phyloP scores from a whole-genome alignment of 2,113 vertebrate genomes.

The Benthochromis sp. region DNA sequence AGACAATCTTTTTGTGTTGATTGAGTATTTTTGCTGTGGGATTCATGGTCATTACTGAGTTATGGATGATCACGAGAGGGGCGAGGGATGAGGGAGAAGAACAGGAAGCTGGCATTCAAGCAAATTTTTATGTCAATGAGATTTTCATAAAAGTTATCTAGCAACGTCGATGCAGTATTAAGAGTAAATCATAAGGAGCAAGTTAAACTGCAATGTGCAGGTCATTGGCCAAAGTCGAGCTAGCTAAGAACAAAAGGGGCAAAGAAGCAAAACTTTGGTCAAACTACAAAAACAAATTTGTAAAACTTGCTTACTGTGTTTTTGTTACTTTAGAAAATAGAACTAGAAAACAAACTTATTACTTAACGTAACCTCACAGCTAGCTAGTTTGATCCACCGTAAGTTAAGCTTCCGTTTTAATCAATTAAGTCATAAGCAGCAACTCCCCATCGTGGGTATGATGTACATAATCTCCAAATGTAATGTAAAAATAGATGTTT shows the following conservation, averaged over 20 bases:
- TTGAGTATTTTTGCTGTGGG: neutral
- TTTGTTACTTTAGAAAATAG: neutral
- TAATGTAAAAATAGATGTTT: neutral
- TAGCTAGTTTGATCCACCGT: neutral
- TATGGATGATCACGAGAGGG: neutral
- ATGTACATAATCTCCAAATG: neutral
- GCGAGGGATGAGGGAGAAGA: neutral
- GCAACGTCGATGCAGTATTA: neutral
- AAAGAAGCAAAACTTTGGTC: neutral
- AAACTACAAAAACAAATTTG: neutral
- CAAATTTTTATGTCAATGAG: neutral
- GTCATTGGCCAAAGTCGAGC: neutral
- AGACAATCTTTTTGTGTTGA: neutral
- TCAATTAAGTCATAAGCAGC: neutral
- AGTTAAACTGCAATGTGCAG: neutral
- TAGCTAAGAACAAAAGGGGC: neutral
- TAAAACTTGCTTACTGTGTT: neutral
- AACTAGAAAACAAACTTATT: neutral
- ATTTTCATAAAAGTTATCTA: neutral
- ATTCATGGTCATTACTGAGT: slow-evolving; percentile 9
- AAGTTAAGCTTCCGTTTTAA: neutral
- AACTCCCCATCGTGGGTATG: neutral
- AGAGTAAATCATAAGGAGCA: neutral
- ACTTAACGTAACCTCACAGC: neutral
- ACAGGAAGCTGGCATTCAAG: neutral